A percentile compares a stretch with the other conserved stretches of the same genome.
Conservation (phyloP, 2,797 vertebrate species). For the Eutrigla gurnardus region DNA sequence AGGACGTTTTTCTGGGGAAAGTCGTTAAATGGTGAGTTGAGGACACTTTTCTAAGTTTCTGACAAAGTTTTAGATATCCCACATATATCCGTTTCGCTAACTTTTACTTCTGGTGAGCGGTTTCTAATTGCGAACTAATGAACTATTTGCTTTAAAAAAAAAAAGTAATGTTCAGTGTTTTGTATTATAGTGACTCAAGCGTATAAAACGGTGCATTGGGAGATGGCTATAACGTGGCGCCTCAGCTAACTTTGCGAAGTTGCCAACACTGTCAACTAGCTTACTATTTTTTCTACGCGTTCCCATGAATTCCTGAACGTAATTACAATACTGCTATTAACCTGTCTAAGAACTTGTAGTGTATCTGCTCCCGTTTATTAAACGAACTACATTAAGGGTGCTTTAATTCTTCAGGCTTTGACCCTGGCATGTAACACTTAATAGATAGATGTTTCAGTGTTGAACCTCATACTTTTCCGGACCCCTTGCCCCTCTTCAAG, state of each 20-base stretch:
- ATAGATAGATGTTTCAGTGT: background rate
- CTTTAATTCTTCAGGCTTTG: slow-evolving; percentile 1
- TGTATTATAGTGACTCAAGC: background rate
- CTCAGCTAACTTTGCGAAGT: slow-evolving; percentile 53
- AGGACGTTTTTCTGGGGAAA: background rate
- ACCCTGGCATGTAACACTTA: background rate
- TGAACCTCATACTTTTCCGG: background rate
- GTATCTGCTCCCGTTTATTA: background rate
- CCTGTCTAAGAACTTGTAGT: rapidly evolving
- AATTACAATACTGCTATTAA: background rate
- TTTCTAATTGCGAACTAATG: no score
- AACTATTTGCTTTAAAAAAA: no score
- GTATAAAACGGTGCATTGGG: slow-evolving; percentile 6
- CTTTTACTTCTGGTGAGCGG: background rate
- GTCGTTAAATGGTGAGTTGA: slow-evolving; percentile 72
- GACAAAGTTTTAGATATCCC: slow-evolving; percentile 44
- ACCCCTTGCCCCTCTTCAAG: background rate
- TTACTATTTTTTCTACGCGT: rapidly evolving
- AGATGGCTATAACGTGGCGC: slow-evolving; percentile 76
- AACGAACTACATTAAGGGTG: background rate
- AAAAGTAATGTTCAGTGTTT: background rate
- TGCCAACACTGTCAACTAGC: slow-evolving; percentile 45
- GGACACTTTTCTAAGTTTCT: slow-evolving; percentile 52
- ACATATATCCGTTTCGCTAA: slow-evolving; percentile 3
- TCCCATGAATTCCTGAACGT: background rate